phyloP scores from a whole-genome alignment of 2,113 vertebrate species.

The Lampris megalopsis region DNA sequence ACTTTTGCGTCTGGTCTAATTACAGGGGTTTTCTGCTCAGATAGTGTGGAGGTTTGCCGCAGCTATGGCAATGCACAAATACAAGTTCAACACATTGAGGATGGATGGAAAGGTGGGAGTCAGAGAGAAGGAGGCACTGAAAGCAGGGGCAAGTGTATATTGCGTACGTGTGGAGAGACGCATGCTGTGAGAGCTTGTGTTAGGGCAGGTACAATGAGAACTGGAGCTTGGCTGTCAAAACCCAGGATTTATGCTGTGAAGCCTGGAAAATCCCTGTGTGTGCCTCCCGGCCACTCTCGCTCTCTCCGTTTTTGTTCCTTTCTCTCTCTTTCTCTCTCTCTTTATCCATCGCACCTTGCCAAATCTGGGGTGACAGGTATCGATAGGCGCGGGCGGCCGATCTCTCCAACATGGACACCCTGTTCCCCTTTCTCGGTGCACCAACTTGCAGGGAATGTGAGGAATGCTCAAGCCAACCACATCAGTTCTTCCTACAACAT shows the following conservation, averaged over 20 bases:
- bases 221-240: slow-evolving; percentile 68
- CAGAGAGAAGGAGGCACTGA: slow-evolving; percentile 23
- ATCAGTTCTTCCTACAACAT: slow-evolving; percentile 9
- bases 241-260: slow-evolving; percentile 51
- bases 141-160: slow-evolving; percentile 18
- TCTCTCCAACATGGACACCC: background rate
- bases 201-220: slow-evolving; percentile 57
- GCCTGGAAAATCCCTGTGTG: slow-evolving; percentile 73
- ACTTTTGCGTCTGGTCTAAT: slow-evolving; percentile 51
- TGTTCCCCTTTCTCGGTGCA: background rate
- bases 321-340: slow-evolving; percentile 1
- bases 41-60: slow-evolving; percentile 42
- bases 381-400: slow-evolving; percentile 5
- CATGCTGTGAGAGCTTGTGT: slow-evolving; percentile 40
- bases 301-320: background rate
- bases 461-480: background rate
- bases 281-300: slow-evolving; percentile 50
- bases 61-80: slow-evolving; percentile 78
- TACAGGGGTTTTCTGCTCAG: slow-evolving; percentile 43
- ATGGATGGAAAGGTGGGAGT: slow-evolving; percentile 14
- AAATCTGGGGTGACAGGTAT: slow-evolving; percentile 43
- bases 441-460: slow-evolving; percentile 9
- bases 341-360: slow-evolving; percentile 18
- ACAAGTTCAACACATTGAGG: slow-evolving; percentile 67
- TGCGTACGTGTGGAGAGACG: slow-evolving; percentile 35